phyloP scores from a whole-genome alignment of 1,140 invertebrate genomes.

The Drosophila pachea region DNA sequence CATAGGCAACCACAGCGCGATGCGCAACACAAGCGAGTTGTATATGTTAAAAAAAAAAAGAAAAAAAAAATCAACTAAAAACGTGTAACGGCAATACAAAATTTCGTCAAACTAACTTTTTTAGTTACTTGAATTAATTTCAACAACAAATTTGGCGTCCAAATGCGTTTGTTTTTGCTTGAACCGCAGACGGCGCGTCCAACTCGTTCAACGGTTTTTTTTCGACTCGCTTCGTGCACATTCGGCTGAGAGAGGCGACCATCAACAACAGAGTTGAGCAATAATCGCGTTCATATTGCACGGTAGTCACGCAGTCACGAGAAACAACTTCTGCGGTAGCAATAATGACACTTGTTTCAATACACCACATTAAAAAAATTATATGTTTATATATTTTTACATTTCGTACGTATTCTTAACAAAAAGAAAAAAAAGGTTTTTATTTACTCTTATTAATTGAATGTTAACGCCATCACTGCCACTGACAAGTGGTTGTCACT shows the following conservation, averaged over 20 bases:
- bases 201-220: conserved; percentile 49
- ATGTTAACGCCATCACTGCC: background rate
- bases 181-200: conserved; percentile 43
- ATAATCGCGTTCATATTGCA: conserved; percentile 18
- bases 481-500: conserved; percentile 11
- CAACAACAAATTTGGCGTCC: conserved; percentile 39
- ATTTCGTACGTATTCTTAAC: background rate
- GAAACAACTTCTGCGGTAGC: background rate
- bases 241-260: conserved; percentile 26
- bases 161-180: conserved; percentile 27
- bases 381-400: background rate
- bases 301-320: background rate
- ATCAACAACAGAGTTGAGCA: conserved; percentile 25
- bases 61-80: conserved; percentile 6
- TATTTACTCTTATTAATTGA: background rate
- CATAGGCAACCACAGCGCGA: conserved; percentile 11
- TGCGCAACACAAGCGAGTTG: conserved; percentile 23
- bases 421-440: too few species aligned
- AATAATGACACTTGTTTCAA: background rate
- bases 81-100: conserved; percentile 21
- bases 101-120: conserved; percentile 31
- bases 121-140: conserved; percentile 34
- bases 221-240: conserved; percentile 40
- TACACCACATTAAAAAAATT: background rate
- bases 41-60: conserved; percentile 27